These are phyloP conservation scores for Luidia sarsii DNA, from an alignment of 53 echinoderm and acorn worm genomes.

Conservation along the genomic window DNA sequence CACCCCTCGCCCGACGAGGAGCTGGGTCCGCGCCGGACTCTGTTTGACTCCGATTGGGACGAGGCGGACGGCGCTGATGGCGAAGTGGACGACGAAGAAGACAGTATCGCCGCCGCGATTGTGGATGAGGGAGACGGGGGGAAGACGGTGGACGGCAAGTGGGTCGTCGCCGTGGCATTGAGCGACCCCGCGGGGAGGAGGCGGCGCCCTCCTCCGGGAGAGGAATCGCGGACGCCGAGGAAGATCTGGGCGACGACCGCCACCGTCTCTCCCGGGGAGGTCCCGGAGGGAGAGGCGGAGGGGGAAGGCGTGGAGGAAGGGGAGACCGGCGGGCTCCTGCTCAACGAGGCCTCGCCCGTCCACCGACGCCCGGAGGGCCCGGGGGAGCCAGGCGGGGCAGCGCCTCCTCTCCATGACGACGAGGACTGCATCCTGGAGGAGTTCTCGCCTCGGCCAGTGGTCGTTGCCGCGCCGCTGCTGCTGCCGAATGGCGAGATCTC, in stretches of 20 bases:
- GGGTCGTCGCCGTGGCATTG: conserved; percentile 11
- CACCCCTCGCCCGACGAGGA: conserved; percentile 54
- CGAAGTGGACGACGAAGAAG: not conserved
- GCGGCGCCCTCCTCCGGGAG: no score
- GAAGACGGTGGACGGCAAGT: conserved; percentile 10
- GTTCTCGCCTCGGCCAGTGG: no score
- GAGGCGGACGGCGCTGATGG: not conserved
- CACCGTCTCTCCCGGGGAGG: not conserved
- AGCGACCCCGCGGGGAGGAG: not conserved
- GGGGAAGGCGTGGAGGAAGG: not conserved
- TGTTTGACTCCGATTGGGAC: not conserved
- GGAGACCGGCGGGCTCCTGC: conserved; percentile 8
- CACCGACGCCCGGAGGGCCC: not conserved
- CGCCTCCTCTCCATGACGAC: not conserved
- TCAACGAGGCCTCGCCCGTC: conserved; percentile 12
- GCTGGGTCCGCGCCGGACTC: not conserved
- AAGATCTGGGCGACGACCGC: conserved; percentile 4
- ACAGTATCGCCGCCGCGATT: not conserved
- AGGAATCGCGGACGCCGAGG: not conserved
- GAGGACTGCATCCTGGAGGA: conserved; percentile 44
- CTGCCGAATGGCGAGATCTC: not conserved
- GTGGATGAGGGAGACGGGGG: conserved; percentile 16
- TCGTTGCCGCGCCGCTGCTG: not conserved
- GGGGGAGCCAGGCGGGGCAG: not conserved
- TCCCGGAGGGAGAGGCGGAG: not conserved